Base-by-base conservation (phyloP, 2,797 vertebrate species). In the Cirrhinus molitorella region DNA sequence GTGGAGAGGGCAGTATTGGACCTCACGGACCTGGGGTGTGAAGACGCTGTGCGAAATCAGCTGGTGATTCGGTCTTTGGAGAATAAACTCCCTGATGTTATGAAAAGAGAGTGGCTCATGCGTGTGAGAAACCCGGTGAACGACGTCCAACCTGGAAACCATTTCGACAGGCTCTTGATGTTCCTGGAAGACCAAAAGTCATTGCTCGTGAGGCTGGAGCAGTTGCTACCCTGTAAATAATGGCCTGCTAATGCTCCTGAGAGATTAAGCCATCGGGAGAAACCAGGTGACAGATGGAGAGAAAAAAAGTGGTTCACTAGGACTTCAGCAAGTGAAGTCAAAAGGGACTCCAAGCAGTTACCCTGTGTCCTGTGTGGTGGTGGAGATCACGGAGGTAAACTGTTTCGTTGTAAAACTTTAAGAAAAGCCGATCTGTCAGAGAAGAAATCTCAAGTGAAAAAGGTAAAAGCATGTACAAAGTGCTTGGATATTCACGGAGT, bases 161-260 rank as follows among this genome's bases (percentile, higher is more conserved):
- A 3, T 53, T 73, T 53, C 5, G 4, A 75, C 51, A 75, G 72
- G 12, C 31, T 37, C 1, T 57, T 75, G 14, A 4, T 59, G 53
- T 75, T 59, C 53, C 73, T 75, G 14, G 73, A 59, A 59, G 34
- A 75, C 21, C 34, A 75, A 75, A 75, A 59, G n/a, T 76, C 13
- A 0, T 23, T 57, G 31, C 31, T 74, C 0, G 19, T 57, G 12
- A 74, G 31, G 12, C n/a, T 74, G 72, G 72, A 74, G 31, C 72
- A 74, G 51, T 23, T 74, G 51, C 7, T 74, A 4, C 31, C 72
- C 49, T 28, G 68, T 14, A 74, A 74, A 3, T 28, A 19, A 53
- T 74, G 31, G 49, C 72, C 17, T 21, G 16, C 47, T 34, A 73
- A 73, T 34, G 10, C 47, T 21, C 25, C 71, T 53, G 47, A 34